Conservation (phyloP, 2,797 vertebrate genomes). For the Spinibarbus caldwelli region DNA sequence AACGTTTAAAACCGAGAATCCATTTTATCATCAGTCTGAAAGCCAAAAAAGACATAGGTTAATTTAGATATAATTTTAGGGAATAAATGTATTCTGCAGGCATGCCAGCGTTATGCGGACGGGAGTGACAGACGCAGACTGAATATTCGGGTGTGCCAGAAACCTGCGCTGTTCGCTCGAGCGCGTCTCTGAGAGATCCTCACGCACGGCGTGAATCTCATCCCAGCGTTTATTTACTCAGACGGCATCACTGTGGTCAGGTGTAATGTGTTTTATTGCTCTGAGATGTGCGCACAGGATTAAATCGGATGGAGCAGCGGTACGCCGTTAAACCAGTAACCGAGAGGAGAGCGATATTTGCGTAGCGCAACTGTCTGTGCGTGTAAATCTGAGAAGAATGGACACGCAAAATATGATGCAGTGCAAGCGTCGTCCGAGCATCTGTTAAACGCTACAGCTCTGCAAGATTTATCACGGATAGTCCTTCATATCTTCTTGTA, state of each 20-base stretch:
- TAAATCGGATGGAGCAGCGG: slow-evolving; percentile 34
- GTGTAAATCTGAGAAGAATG: slow-evolving; percentile 41
- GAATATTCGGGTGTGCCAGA: slow-evolving; percentile 40
- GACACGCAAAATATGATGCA: slow-evolving; percentile 39
- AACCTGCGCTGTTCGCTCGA: slow-evolving; percentile 34
- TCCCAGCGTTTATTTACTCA: slow-evolving; percentile 23
- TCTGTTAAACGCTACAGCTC: too few relatives aligned
- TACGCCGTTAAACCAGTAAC: slow-evolving; percentile 14
- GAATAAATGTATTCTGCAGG: too few relatives aligned
- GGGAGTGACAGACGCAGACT: slow-evolving; percentile 33
- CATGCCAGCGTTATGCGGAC: slow-evolving; percentile 13
- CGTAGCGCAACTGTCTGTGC: too few relatives aligned
- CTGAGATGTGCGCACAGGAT: slow-evolving; percentile 17
- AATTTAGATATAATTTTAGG: neutral
- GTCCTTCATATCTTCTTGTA: too few relatives aligned
- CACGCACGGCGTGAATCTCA: slow-evolving; percentile 6
- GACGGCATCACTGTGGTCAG: neutral
- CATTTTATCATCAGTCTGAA: neutral
- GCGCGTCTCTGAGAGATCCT: slow-evolving; percentile 1
- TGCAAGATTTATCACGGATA: neutral
- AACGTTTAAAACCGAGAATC: neutral
- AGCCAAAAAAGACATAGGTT: neutral
- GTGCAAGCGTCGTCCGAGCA: slow-evolving; percentile 30
- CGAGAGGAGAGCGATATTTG: slow-evolving; percentile 31
- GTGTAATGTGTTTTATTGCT: slow-evolving; percentile 4